A percentile compares a stretch with the other conserved stretches of the same genome.
These are phyloP conservation scores for Oithona nana DNA, from an alignment of 2,888 invertebrate genomes.

Conservation along the genomic window DNA sequence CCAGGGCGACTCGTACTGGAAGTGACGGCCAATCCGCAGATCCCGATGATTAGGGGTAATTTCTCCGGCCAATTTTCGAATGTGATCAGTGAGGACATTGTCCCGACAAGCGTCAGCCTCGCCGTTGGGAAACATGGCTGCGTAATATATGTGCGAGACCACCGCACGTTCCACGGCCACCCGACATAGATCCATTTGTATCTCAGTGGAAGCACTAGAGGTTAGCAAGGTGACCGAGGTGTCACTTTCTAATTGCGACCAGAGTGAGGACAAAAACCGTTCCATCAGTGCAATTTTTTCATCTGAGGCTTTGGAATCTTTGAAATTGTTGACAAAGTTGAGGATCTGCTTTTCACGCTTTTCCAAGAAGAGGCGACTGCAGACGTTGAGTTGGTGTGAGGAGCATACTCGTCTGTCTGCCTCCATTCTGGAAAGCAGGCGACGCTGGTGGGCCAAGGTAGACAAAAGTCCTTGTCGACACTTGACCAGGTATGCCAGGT, in stretches of 20 bases:
- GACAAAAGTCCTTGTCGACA: constrained; percentile 60
- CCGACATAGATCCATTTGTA: background rate
- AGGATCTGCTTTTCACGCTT: constrained; percentile 50
- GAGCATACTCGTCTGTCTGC: constrained; percentile 50
- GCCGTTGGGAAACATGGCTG: constrained; percentile 88
- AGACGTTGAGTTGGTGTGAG: constrained; percentile 49
- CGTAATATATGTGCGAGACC: constrained; percentile 48
- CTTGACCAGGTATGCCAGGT: constrained; percentile 58
- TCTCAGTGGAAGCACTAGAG: background rate
- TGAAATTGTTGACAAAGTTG: constrained; percentile 59
- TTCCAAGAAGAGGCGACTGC: constrained; percentile 60
- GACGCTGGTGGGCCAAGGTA: constrained; percentile 48
- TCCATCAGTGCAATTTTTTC: constrained; percentile 78
- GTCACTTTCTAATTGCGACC: constrained; percentile 28
- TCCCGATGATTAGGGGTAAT: constrained; percentile 62
- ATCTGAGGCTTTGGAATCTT: constrained; percentile 56
- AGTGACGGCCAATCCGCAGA: constrained; percentile 51
- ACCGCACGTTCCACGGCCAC: constrained; percentile 16
- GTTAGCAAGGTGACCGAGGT: constrained; percentile 24
- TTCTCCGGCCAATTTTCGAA: constrained; percentile 52
- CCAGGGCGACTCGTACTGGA: constrained; percentile 84
- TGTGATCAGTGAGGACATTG: constrained; percentile 70
- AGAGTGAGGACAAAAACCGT: constrained; percentile 42
- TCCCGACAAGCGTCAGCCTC: constrained; percentile 85
- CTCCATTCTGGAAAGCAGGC: constrained; percentile 38